Evolutionary conservation across 1,140 invertebrate genomes (phyloP).

Genomic region (Ips nitidus): DNA sequence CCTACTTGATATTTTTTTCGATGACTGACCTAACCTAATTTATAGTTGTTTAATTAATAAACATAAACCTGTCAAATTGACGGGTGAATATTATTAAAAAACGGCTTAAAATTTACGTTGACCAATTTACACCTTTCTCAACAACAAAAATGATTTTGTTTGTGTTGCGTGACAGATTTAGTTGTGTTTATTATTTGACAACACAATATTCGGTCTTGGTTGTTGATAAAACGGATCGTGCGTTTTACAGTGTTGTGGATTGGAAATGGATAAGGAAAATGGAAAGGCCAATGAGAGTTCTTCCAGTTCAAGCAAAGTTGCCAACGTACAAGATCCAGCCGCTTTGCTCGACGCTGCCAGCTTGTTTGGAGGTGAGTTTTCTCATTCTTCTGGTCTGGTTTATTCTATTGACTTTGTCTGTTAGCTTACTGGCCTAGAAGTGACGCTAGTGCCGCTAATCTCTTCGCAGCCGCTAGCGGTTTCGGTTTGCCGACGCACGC

Average conservation of each 20-base stretch:
- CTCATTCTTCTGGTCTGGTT: not conserved
- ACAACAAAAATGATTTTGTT: too few species aligned
- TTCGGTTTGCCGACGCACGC: slow-evolving; percentile 59
- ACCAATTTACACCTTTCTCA: too few species aligned
- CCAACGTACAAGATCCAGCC: slow-evolving; percentile 54
- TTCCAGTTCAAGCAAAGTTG: slow-evolving; percentile 50
- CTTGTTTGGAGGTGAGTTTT: slow-evolving; percentile 61
- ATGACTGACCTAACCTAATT: too few species aligned
- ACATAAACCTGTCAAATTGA: too few species aligned
- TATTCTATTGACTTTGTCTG: not conserved
- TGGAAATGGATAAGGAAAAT: slow-evolving; percentile 55
- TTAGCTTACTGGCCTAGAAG: slow-evolving; percentile 69
- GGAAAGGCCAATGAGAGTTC: slow-evolving; percentile 51
- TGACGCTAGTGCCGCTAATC: slow-evolving; percentile 54
- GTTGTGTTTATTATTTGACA: too few species aligned
- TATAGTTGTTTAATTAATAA: too few species aligned
- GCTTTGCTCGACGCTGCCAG: slow-evolving; percentile 65
- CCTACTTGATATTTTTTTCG: too few species aligned
- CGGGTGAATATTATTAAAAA: too few species aligned
- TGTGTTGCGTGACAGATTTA: too few species aligned
- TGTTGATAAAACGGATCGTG: too few species aligned
- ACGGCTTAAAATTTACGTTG: too few species aligned
- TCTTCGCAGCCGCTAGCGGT: slow-evolving; percentile 58
- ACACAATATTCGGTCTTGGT: too few species aligned
- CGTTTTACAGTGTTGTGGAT: slow-evolving; percentile 40